Base-by-base conservation (phyloP, 2,113 vertebrate genomes). In the rat (Rattus norvegicus) region DNA sequence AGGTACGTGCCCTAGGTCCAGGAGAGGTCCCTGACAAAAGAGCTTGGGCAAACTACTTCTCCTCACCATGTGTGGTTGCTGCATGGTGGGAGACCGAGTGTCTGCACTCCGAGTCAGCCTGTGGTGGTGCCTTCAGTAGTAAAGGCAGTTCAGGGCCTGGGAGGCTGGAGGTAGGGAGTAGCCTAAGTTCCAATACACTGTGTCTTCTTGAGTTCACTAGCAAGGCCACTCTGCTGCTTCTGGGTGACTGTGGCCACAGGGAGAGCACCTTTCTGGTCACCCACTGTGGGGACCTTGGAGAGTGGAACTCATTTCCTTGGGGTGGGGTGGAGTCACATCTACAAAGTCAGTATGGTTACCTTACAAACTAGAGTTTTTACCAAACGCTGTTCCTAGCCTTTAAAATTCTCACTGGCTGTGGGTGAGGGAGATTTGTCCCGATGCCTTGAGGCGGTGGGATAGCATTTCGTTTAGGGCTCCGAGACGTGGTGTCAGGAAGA, bases 341-440 rank as follows among this genome's bases (percentile, higher is more conserved):
- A n/a, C 26, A 20, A 54, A 76, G 14, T 76, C 30, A 70, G 33
- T 47, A 13, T 63, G 52, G 79, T 90, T 77, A 17, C 79, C 75
- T 85, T 84, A 90, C 67, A 95, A 94, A 65, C 81, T 56, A 92
- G 75, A 75, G 5, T 92, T 54, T 67, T 20, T 52, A n/a, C n/a
- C 3, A 73, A 80, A 5, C 77, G 49, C 59, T 72, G 8, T 56
- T 61, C 67, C n/a, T 49, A 75, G 88, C 0, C 75, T 92, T 70
- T 1, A 67, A 43, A 33, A 72, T 39, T 75, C n/a, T 70, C 72
- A 28, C 8, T 36, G 52, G 26, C 59, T 67, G 61, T 73, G 33
- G 33, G 17, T 1, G 30, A 54, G 69, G 36, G 7, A 90, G 47
- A 63, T 39, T 69, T 76, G 39, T 36, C 22, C 9, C 7, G 11